Evolutionary conservation across 2,113 vertebrate genomes (phyloP).

Genomic region (Axis porcinus): DNA sequence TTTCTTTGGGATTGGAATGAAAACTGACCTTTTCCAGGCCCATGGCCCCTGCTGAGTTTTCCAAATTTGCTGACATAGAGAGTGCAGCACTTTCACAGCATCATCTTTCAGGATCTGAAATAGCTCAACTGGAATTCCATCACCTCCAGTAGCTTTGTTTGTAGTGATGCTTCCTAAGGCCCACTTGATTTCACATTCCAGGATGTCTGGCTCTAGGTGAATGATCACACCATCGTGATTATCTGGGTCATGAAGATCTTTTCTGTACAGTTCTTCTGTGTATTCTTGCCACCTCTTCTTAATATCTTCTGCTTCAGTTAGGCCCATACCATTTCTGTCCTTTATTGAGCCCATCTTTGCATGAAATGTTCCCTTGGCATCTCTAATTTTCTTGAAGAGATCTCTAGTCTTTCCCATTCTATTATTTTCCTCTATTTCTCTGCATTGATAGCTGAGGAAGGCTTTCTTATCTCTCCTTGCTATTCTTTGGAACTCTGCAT

Average conservation of each 20-base stretch:
- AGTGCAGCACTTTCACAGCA: background rate
- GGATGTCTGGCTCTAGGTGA: too few relatives aligned
- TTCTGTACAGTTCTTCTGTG: background rate
- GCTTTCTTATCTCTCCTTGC: background rate
- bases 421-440: background rate
- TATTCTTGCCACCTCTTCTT: background rate
- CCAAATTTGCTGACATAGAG: background rate
- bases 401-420: background rate
- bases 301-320: background rate
- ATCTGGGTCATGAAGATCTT: background rate
- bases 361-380: background rate
- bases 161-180: too few relatives aligned
- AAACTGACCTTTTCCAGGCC: background rate
- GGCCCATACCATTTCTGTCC: background rate
- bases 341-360: background rate
- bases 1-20: background rate
- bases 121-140: background rate
- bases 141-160: too few relatives aligned
- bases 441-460: background rate
- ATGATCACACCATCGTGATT: background rate
- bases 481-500: background rate
- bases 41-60: background rate
- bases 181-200: too few relatives aligned
- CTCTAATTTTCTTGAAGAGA: background rate
- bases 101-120: background rate